Percentiles rank a stretch among this genome's conserved stretches.
phyloP scores from a whole-genome alignment of 2,113 vertebrate species.

The Limanda limanda region DNA sequence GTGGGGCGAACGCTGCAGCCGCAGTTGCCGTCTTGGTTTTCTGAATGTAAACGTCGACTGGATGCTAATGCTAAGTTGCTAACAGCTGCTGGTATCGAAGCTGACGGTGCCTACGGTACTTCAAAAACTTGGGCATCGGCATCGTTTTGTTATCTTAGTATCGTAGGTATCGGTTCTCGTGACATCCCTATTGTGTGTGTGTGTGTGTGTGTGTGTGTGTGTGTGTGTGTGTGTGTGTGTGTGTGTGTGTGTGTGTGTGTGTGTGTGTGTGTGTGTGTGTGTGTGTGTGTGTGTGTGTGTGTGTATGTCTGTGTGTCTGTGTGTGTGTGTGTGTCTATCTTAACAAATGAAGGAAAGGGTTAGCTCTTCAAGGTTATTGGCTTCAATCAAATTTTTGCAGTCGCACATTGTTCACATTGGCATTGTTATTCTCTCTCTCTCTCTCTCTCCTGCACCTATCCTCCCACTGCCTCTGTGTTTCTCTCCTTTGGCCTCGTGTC shows the following conservation, averaged over 20 bases:
- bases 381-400: background rate
- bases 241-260: background rate
- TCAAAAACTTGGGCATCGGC: no score
- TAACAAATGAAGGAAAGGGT: conserved; percentile 10
- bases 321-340: background rate
- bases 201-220: background rate
- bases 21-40: no score
- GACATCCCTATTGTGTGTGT: no score
- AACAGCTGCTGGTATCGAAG: no score
- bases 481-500: background rate
- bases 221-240: background rate
- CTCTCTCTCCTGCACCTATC: no score
- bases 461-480: conserved; percentile 3
- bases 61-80: no score
- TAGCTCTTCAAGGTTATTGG: conserved; percentile 36
- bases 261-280: background rate
- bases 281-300: background rate
- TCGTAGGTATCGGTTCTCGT: no score
- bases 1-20: no score
- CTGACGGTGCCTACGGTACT: no score
- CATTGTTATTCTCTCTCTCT: background rate
- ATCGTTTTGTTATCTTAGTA: no score
- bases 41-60: no score
- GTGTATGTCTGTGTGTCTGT: no score
- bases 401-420: background rate